Evolutionary conservation across 2,113 vertebrate genomes (phyloP), one percentile per base, ranked within the genome.

Genomic region (Mastomys coucha): DNA sequence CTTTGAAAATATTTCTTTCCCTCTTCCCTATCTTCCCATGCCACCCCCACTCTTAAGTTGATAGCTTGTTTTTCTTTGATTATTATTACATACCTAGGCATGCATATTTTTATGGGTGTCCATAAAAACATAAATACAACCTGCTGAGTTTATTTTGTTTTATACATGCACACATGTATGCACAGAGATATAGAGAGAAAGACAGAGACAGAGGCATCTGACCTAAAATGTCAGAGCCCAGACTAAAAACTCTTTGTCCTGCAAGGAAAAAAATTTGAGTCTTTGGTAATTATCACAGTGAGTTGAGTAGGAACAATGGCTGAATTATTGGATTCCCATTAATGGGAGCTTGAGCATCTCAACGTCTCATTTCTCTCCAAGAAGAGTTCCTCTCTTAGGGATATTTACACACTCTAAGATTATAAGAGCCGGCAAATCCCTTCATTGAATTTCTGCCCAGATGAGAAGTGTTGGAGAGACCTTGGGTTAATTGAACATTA

Each of bases 361-460:
- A 67, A 22, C 26, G 33, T 95, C 92, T 85, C 58, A 72, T 92
- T 75, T 92, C 72, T 92, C 63, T 51, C 8, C 49, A 69, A 88
- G 76, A 77, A 80, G 91, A 94, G 70, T 58, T 20, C 73, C 12
- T 88, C 77, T 7, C 89, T 81, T 58, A 76, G 70, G 56, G 65
- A 70, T 91, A 78, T 95, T 96, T 70, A 89, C 65, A 88, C 73
- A 82, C 84, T 77, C n/a, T 8, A 70, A 67, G 70, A 80, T 94
- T 87, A 72, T 28, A 91, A 96, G 94, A 91, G 88, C 85, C 73
- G 3, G 53, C 56, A 89, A 91, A 95, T 96, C 88, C 94, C 75
- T 89, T 75, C 63, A 67, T 58, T 88, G 94, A 92, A 81, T 91
- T 91, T 70, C 84, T 95, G 91, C 82, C 91, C 75, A 16, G 91